Percentiles rank a stretch among this genome's conserved stretches.
Evolutionary conservation across 2,888 invertebrate species (phyloP).

Genomic region (Oxycera nigricornis): DNA sequence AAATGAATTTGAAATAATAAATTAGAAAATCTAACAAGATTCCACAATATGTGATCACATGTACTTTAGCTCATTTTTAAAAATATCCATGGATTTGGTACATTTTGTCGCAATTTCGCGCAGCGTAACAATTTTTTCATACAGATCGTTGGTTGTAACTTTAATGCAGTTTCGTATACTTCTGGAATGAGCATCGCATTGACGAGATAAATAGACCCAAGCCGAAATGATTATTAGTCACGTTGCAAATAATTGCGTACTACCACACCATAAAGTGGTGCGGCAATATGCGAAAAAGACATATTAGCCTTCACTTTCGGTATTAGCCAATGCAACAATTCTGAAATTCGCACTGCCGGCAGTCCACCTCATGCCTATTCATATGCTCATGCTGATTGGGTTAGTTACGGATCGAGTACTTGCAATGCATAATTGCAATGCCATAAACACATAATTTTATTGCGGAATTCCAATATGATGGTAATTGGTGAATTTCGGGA

Average conservation of each 20-base stretch:
- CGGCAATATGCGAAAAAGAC: constrained; percentile 12
- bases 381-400: neutral
- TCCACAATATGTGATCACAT: too few relatives aligned
- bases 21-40: too few relatives aligned
- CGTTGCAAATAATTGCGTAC: constrained; percentile 21
- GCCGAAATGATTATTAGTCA: constrained; percentile 31
- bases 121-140: too few relatives aligned
- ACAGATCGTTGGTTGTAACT: neutral
- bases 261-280: constrained; percentile 9
- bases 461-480: constrained; percentile 12
- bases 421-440: constrained; percentile 16
- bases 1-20: too few relatives aligned
- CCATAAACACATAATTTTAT: constrained; percentile 15
- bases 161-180: neutral
- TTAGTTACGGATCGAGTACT: neutral
- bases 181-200: constrained; percentile 7
- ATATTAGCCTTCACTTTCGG: constrained; percentile 33
- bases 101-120: too few relatives aligned
- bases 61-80: too few relatives aligned
- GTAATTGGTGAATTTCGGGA: constrained; percentile 14
- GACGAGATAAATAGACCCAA: constrained; percentile 16
- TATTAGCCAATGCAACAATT: constrained; percentile 31
- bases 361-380: neutral
- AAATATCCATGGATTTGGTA: too few relatives aligned
- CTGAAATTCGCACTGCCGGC: neutral